Base-by-base conservation (phyloP, 2,888 invertebrate species). In the Apoderus coryli region DNA sequence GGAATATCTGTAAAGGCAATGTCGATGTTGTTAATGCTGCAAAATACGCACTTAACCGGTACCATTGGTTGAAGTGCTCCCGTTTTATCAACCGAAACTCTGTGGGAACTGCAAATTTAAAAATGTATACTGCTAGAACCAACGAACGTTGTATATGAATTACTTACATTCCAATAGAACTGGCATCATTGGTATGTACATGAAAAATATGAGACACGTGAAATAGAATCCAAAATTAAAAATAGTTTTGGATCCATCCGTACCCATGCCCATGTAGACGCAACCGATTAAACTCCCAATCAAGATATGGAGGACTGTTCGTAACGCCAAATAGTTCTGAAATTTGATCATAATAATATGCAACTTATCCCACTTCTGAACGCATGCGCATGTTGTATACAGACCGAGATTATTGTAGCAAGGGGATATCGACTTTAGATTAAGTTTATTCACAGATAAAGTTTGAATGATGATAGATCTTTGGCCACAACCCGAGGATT, bases 51-150 rank as follows among this genome's bases (percentile, higher is more conserved):
- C 77, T 76, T 11, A 85, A 51, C 2, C 74, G 68, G 49, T 85
- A 86, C 85, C 85, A 86, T 27, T 78, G 69, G 54, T 86, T 86
- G 50, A 85, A 85, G 46, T 84, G 75, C 50, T 86, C 85, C 27
- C 81, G 61, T 51, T 82, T 84, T 6, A 85, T 55, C 10, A 82
- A 57, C 42, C 74, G 73, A 1, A 85, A 74, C 60, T 85, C 80
- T 24, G 61, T 64, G 10, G 85, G 85, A 67, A 80, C 85, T 85
- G 57, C 15, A 67, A 45, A 19, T n/a, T 7, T 6, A 7, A 7
- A 19, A 7, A 7, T 19, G n/a, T 19, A n/a, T 19, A 19, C n/a
- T n/a, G 19, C n/a, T n/a, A n/a, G n/a, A n/a, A n/a, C n/a, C 6
- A 19, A 19, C n/a, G 6, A 19, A 7, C 19, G n/a, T 19, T 19